Base-by-base conservation (phyloP, 2,888 invertebrate genomes). In the Anthrax anthrax region DNA sequence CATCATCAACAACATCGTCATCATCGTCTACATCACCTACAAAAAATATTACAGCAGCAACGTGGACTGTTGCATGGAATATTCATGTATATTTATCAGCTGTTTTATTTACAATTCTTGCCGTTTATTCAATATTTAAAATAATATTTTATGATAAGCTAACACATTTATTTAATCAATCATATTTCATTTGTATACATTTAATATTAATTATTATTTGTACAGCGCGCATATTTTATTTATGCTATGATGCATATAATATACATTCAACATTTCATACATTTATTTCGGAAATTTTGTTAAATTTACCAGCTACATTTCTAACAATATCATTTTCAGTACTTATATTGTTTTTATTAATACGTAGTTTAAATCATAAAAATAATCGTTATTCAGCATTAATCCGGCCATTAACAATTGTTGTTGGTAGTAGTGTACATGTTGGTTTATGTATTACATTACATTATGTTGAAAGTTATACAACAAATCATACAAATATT, bases 241-340 rank as follows among this genome's bases (percentile, higher is more conserved):
- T 94, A 56, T 84, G 90, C 56, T 86, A 90, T 61, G 94, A 94
- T 68, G 88, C 90, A 0, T 94, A 94, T 63, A 92, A 92, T 60
- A 79, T 86, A n/a, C 80, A 81, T 50, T 77, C 77, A 50, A 84
- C 84, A 1, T 76, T 91, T 60, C 86, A 85, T 48, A 69, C 77
- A 41, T 82, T 84, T 50, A 70, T 89, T 32, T 86, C 89, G 44
- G 84, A 87, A 60, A 79, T 91, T 43, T 69, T 92, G 37, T 77
- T 89, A 51, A 86, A 88, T 60, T 76, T 89, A 47, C 89, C 88
- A 1, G 81, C 88, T 51, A 91, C 91, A 51, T 80, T 91, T 57
- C 67, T 94, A 34, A 87, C 89, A 18, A 82, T 90, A n/a, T 84
- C 89, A 0, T 92, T 94, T 64, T 83, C 89, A 39, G 80, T 90